Base-by-base conservation (phyloP, 1,140 invertebrate genomes). In the Ptiloglossa arizonensis region DNA sequence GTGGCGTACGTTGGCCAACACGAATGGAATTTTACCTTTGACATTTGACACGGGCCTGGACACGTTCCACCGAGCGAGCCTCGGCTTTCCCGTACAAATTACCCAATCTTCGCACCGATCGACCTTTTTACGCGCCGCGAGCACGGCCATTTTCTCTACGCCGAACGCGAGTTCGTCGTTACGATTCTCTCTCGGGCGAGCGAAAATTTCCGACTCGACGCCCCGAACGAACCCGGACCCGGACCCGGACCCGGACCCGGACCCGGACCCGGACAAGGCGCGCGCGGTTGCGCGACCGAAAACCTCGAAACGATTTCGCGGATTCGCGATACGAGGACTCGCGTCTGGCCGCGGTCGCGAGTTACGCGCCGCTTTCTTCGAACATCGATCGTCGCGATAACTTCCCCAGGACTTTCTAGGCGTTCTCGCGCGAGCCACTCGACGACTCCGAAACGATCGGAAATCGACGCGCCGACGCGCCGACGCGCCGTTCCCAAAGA, bases 321-420 rank as follows among this genome's bases (percentile, higher is more conserved):
- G 50, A 79, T 73, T 78, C 72, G 69, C 68, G 62, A 57, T 19
- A 19, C 32, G 15, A 0, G n/a, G 9, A 11, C 54, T 17, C 24
- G 15, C 27, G 24, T 29, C 15, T 29, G 24, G 0, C 1, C 48
- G 17, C 19, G 9, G 35, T n/a, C 27, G 64, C 44, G 35, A 70
- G 69, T 81, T 71, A 70, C 44, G 57, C 27, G 44, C 3, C 66
- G 15, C 17, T 52, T 77, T 54, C 50, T 52, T 74, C 48, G 32
- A 77, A 80, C 70, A 76, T 32, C 56, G 62, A 68, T 77, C 46
- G 29, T 38, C 72, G 62, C 50, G 38, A 68, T 83, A 79, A 79
- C 38, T 83, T 56, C 50, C 35, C 41, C 29, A n/a, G 27, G 27
- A 35, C 46, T 57, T 57, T 59, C 50, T 52, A 62, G 19, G 44